Percentiles rank a stretch among this genome's conserved stretches.
phyloP scores from a whole-genome alignment of 2,888 invertebrate species.

The Netelia inedita region DNA sequence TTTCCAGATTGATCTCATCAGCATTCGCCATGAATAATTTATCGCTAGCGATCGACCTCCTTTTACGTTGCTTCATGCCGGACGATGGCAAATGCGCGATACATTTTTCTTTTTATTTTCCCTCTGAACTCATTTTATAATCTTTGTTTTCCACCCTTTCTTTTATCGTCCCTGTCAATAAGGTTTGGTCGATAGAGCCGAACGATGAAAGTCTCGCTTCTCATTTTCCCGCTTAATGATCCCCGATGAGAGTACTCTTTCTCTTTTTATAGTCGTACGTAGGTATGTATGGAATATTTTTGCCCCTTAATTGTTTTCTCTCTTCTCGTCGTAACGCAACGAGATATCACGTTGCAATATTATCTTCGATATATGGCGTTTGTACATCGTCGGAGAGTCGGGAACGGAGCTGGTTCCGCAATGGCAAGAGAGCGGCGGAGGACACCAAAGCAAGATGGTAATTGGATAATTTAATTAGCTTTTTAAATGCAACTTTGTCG shows the following conservation, averaged over 20 bases:
- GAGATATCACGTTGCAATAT: background rate
- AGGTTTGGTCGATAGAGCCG: too few species aligned
- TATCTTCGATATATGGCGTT: background rate
- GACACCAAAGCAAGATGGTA: conserved; percentile 71
- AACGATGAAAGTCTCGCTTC: too few species aligned
- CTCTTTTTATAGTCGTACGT: background rate
- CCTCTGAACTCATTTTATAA: background rate
- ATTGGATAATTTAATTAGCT: conserved; percentile 81
- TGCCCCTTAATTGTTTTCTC: background rate
- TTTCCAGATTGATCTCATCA: conserved; percentile 13
- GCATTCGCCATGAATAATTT: conserved; percentile 57
- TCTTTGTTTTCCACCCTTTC: background rate
- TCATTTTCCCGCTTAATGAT: conserved; percentile 7
- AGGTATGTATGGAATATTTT: background rate
- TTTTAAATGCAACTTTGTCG: conserved; percentile 79
- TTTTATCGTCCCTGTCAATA: background rate
- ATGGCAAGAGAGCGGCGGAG: conserved; percentile 10
- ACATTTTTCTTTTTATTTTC: conserved; percentile 7
- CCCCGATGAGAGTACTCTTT: background rate
- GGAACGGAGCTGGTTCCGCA: background rate
- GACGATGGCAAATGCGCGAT: background rate
- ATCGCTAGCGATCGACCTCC: conserved; percentile 52
- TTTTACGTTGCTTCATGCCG: conserved; percentile 5
- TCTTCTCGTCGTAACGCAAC: background rate
- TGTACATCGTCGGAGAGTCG: background rate